A percentile compares a stretch with the other conserved stretches of the same genome.
These are phyloP conservation scores for Ormyrus labotus DNA, from an alignment of 2,888 invertebrate species.

Conservation along the genomic window DNA sequence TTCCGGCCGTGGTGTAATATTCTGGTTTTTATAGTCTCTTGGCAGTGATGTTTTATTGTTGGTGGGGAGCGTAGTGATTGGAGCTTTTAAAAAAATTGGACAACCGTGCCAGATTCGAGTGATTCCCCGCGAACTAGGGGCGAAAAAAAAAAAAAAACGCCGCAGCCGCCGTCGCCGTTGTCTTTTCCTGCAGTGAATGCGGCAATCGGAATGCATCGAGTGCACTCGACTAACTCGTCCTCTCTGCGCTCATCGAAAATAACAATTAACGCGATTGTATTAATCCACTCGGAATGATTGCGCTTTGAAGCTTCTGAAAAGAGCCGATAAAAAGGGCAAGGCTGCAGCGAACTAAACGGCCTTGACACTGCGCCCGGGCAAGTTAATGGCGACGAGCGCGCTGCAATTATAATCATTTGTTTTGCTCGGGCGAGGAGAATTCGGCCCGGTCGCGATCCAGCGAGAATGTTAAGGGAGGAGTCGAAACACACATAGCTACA, in stretches of 20 bases:
- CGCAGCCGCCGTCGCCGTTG: constrained; percentile 1
- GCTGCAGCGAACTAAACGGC: background rate
- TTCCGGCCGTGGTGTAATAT: constrained; percentile 20
- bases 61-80: constrained; percentile 43
- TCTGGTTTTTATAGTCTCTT: constrained; percentile 35
- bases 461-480: constrained; percentile 13
- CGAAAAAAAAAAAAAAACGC: constrained; percentile 4
- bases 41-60: constrained; percentile 51
- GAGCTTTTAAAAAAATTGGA: constrained; percentile 58
- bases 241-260: constrained; percentile 1
- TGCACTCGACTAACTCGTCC: constrained; percentile 2
- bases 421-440: constrained; percentile 4
- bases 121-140: constrained; percentile 25
- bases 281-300: constrained; percentile 44
- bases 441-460: background rate
- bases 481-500: background rate
- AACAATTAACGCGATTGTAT: constrained; percentile 48
- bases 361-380: background rate
- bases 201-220: constrained; percentile 26
- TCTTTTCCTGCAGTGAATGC: constrained; percentile 30
- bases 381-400: constrained; percentile 35
- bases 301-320: background rate
- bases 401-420: constrained; percentile 40
- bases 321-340: constrained; percentile 21
- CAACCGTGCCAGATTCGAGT: constrained; percentile 56